Base-by-base conservation (phyloP, 1,140 invertebrate genomes). In the Bombus soroeensis region DNA sequence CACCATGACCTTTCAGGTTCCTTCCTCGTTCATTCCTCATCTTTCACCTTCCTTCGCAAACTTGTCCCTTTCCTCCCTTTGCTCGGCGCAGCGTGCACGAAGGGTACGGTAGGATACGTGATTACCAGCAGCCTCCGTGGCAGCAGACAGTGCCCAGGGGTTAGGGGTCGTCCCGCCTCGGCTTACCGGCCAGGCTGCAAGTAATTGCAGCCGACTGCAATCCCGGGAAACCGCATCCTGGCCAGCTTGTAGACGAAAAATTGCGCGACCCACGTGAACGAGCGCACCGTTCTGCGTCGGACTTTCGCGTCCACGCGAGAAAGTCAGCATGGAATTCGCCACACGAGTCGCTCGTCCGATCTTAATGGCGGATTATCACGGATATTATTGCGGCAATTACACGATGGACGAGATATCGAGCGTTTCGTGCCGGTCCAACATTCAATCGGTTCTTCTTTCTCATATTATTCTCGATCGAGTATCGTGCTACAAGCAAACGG, bases 81-180 rank as follows among this genome's bases (percentile, higher is more conserved):
- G 28, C 81, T 80, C 87, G 82, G 78, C 75, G 76, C 88, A 73
- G 82, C 77, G 83, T 87, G 88, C 78, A 88, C 87, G 88, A 81
- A 88, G 87, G 90, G 90, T 81, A 90, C 92, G 91, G 90, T 92
- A 92, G 88, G 92, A 87, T 93, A 93, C 92, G 91, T 92, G 93
- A 94, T 94, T 93, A 94, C 93, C 90, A 88, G 89, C 93, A 93
- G 93, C 92, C 90, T 92, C 93, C 85, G 89, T 89, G 83, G 92
- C 92, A 90, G 93, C 90, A 90, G 90, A 91, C 90, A 89, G 89
- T 82, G 89, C 86, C 62, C 83, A 83, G 74, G 85, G 93, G 93
- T 94, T 92, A 92, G 72, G 90, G 93, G 93, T 94, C 93, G 92
- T 89, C 88, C 93, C 93, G 93, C 93, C 92, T 93, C 86, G 89